Evolutionary conservation across 2,797 vertebrate genomes (phyloP), one percentile per base, ranked within the genome.

Genomic region (Rhinichthys osculus): DNA sequence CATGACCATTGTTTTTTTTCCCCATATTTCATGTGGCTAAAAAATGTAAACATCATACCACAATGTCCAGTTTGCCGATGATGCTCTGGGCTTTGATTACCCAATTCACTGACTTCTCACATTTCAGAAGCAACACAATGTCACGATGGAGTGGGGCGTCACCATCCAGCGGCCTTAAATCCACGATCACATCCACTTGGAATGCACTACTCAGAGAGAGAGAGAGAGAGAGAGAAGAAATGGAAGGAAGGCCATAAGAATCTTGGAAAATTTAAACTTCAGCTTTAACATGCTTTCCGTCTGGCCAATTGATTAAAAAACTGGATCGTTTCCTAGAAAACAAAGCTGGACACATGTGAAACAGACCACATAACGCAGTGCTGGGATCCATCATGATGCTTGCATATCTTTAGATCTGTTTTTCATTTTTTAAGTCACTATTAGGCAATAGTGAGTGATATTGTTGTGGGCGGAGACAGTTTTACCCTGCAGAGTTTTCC

Each of bases 101-200:
- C 98, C 98, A 99, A 91, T 99, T 98, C 94, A 99, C 98, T 21
- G 96, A 94, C 92, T 97, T 98, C 83, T 94, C 91, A 77, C 98
- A 98, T 91, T 97, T 98, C 85, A 99, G 97, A 90, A 99, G 92
- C 91, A 99, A 92, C 57, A 96, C 90, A 0, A 98, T 88, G 72
- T 97, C 93, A 70, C 95, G 97, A 83, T 94, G 91, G 90, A 99
- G 93, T 11, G 87, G 94, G 52, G 81, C 52, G 9, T 94, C 93
- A 11, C 94, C 94, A 72, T 92, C 96, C 89, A 95, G 91, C 74
- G 97, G 97, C 90, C 94, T 95, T 78, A 99, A 93, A 89, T 99
- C 98, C 92, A 99, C 94, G 2, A 96, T 95, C 92, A 99, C 97
- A 83, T 99, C 98, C 94, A 99, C 97, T 96, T 99, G 97, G 95